Evolutionary conservation across 2,888 invertebrate genomes (phyloP).

Genomic region (Drosophila infuscata): DNA sequence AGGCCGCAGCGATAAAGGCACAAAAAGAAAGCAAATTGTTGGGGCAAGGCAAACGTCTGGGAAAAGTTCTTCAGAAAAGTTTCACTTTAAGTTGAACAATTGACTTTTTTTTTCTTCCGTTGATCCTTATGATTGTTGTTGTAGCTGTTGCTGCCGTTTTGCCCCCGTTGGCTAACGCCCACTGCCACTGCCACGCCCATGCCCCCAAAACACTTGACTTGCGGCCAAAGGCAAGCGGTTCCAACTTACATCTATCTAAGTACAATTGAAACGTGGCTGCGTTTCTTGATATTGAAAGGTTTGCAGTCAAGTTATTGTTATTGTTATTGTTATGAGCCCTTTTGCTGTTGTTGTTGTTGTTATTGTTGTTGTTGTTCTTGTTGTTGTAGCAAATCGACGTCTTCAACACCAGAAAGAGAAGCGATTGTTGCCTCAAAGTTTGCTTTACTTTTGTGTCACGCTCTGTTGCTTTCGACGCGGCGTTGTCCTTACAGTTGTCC

Average conservation of each 20-base stretch:
- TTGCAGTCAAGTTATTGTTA: constrained; percentile 80
- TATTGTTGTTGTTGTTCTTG: constrained; percentile 17
- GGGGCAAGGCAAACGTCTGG: constrained; percentile 68
- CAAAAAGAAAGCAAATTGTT: constrained; percentile 65
- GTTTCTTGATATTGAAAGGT: constrained; percentile 77
- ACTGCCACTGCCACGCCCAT: constrained; percentile 17
- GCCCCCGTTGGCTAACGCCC: constrained; percentile 28
- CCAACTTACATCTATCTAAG: constrained; percentile 54
- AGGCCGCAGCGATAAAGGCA: constrained; percentile 65
- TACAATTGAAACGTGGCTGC: constrained; percentile 76
- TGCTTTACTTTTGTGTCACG: constrained; percentile 78
- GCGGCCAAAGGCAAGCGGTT: constrained; percentile 69
- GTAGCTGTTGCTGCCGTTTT: constrained; percentile 25
- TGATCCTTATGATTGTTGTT: constrained; percentile 34
- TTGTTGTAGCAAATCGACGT: constrained; percentile 65
- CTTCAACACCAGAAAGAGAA: constrained; percentile 50
- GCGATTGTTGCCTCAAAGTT: constrained; percentile 69
- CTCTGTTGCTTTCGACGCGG: constrained; percentile 63
- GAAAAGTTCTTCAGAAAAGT: constrained; percentile 74
- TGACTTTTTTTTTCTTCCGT: constrained; percentile 68
- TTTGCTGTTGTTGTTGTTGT: constrained; percentile 45
- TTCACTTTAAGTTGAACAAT: constrained; percentile 80
- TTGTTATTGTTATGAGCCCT: constrained; percentile 79
- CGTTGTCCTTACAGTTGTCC: constrained; percentile 8
- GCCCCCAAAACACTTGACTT: constrained; percentile 67